A percentile compares a stretch with the other conserved stretches of the same genome.
phyloP scores from a whole-genome alignment of 2,888 invertebrate species.

The Eubasilissa splendida region DNA sequence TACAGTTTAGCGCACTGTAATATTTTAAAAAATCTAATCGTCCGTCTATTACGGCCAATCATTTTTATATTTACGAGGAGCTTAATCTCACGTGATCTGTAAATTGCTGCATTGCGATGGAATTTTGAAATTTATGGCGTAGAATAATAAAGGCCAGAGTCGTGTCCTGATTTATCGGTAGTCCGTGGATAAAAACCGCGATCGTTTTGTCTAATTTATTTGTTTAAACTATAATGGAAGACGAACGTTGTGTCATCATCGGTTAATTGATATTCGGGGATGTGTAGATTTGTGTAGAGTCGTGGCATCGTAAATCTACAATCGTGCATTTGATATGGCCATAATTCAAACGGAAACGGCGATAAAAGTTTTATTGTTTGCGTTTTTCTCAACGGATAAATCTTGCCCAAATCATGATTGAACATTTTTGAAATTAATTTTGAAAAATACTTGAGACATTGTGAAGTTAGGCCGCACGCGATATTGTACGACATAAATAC shows the following conservation, averaged over 20 bases:
- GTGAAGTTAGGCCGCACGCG: no score
- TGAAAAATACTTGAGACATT: no score
- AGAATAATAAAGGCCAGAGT: constrained; percentile 48
- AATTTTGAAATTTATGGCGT: constrained; percentile 46
- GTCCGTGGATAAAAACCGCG: constrained; percentile 23
- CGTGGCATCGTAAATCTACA: constrained; percentile 8
- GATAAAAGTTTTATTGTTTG: no score
- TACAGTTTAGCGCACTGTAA: no score
- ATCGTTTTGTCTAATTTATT: constrained; percentile 30
- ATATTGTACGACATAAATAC: no score
- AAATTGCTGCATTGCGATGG: constrained; percentile 40
- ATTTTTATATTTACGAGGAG: no score
- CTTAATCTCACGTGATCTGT: constrained; percentile 20
- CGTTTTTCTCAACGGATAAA: no score
- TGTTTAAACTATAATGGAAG: constrained; percentile 18
- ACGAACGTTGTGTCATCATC: constrained; percentile 23
- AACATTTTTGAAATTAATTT: no score
- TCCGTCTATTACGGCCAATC: no score
- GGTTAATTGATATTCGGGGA: constrained; percentile 24
- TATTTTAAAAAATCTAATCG: no score
- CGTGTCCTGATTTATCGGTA: constrained; percentile 44
- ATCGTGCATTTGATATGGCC: constrained; percentile 1
- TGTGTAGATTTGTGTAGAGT: background rate
- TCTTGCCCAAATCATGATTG: no score
- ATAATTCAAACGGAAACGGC: no score